Conservation (phyloP, 2,888 invertebrate species). For the Argyresthia goedartella region DNA sequence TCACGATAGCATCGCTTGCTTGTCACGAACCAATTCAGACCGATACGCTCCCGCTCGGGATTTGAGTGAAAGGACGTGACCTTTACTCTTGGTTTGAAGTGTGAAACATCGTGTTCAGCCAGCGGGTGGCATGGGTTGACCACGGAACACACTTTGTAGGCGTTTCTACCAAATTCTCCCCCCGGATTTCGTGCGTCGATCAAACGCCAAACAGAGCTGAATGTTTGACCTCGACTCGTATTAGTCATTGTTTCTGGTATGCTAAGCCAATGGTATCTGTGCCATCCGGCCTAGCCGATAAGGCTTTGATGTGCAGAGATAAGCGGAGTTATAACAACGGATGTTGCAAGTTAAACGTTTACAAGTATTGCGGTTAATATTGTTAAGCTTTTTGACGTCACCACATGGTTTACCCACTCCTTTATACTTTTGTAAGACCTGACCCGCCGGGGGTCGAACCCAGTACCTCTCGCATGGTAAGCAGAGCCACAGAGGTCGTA, state of each 20-base stretch:
- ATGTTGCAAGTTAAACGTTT: no score
- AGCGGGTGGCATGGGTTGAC: slow-evolving; percentile 42
- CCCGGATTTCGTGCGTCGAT: slow-evolving; percentile 58
- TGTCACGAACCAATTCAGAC: slow-evolving; percentile 66
- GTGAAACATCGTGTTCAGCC: slow-evolving; percentile 60
- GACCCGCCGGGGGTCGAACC: no score
- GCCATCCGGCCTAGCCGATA: background rate
- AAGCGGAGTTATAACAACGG: background rate
- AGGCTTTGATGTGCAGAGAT: background rate
- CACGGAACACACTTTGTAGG: slow-evolving; percentile 28
- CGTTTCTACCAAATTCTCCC: background rate
- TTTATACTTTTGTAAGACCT: no score
- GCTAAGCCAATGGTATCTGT: slow-evolving; percentile 4
- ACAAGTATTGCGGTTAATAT: background rate
- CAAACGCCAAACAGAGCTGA: slow-evolving; percentile 49
- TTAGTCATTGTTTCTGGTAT: slow-evolving; percentile 52
- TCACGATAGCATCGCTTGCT: slow-evolving; percentile 65
- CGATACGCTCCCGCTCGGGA: slow-evolving; percentile 58
- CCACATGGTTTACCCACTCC: no score
- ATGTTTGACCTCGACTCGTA: slow-evolving; percentile 42
- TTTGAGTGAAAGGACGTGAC: slow-evolving; percentile 67
- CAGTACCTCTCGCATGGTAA: no score
- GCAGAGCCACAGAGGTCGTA: no score
- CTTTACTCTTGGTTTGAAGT: slow-evolving; percentile 49
- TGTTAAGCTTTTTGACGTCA: no score